phyloP scores from a whole-genome alignment of 2,888 invertebrate genomes.

The Dasysyrphus albostriatus region DNA sequence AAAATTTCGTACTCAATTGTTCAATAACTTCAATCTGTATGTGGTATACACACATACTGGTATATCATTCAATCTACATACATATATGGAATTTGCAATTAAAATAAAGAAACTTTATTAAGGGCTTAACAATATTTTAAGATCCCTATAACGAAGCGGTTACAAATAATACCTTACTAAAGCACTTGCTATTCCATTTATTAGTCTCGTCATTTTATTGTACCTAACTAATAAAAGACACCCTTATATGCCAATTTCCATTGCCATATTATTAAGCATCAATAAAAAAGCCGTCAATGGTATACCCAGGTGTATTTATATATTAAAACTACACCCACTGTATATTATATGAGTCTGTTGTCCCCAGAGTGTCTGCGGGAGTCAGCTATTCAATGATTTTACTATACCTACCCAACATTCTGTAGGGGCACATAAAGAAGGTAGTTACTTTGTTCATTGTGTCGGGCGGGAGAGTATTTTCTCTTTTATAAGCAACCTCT shows the following conservation, averaged over 20 bases:
- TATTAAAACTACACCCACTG: slow-evolving; percentile 27
- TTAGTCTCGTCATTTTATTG: too few relatives aligned
- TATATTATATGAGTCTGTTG: not conserved
- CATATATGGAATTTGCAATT: too few relatives aligned
- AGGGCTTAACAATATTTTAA: too few relatives aligned
- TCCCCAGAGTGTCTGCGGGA: slow-evolving; percentile 43
- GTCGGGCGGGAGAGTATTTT: not conserved
- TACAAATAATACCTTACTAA: too few relatives aligned
- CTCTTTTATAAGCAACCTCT: not conserved
- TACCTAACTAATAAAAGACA: not conserved
- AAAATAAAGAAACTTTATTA: too few relatives aligned
- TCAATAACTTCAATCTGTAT: too few relatives aligned
- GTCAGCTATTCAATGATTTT: slow-evolving; percentile 47
- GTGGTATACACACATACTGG: too few relatives aligned
- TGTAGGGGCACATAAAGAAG: slow-evolving; percentile 27
- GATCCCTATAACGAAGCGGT: too few relatives aligned
- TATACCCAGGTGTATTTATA: slow-evolving; percentile 30
- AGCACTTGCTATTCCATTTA: too few relatives aligned
- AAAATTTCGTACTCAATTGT: too few relatives aligned
- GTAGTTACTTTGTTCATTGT: slow-evolving; percentile 26
- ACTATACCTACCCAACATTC: slow-evolving; percentile 42
- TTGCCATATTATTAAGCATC: slow-evolving; percentile 5
- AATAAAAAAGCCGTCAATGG: slow-evolving; percentile 8
- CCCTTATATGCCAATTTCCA: slow-evolving; percentile 6
- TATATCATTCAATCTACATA: too few relatives aligned